Evolutionary conservation across 1,140 invertebrate species (phyloP).

Genomic region (Nylanderia fulva): DNA sequence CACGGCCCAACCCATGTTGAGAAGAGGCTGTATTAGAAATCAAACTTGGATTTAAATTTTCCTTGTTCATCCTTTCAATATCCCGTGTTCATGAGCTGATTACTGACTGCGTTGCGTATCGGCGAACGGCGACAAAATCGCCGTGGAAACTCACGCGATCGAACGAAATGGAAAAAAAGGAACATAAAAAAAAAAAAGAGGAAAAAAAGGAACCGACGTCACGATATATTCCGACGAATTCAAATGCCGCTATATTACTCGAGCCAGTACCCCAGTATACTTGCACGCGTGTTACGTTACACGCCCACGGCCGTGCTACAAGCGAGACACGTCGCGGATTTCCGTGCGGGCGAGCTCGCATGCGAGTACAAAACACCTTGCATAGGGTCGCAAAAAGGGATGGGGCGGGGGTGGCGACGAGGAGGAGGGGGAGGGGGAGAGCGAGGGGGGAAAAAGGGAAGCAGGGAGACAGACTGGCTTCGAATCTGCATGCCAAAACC

Average conservation of each 20-base stretch:
- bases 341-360: slow-evolving; percentile 58
- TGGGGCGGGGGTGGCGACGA: not conserved
- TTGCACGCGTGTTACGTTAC: slow-evolving; percentile 53
- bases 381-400: slow-evolving; percentile 52
- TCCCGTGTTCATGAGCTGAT: slow-evolving; percentile 21
- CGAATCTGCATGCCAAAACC: slow-evolving; percentile 78
- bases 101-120: slow-evolving; percentile 18
- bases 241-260: slow-evolving; percentile 45
- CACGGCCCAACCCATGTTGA: not conserved
- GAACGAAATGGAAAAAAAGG: slow-evolving; percentile 2
- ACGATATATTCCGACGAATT: slow-evolving; percentile 50
- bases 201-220: not conserved
- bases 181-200: not conserved
- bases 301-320: slow-evolving; percentile 50
- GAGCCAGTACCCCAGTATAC: slow-evolving; percentile 37
- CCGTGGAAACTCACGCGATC: slow-evolving; percentile 36
- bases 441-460: not conserved
- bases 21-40: not conserved
- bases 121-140: slow-evolving; percentile 25
- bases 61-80: slow-evolving; percentile 20
- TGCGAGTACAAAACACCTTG: slow-evolving; percentile 67
- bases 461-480: slow-evolving; percentile 65
- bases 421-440: not conserved
- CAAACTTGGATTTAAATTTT: slow-evolving; percentile 6
- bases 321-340: slow-evolving; percentile 60